Percentiles rank a stretch among this genome's conserved stretches.
Conservation (phyloP, 2,113 vertebrate genomes). For the Nerophis lumbriciformis region DNA sequence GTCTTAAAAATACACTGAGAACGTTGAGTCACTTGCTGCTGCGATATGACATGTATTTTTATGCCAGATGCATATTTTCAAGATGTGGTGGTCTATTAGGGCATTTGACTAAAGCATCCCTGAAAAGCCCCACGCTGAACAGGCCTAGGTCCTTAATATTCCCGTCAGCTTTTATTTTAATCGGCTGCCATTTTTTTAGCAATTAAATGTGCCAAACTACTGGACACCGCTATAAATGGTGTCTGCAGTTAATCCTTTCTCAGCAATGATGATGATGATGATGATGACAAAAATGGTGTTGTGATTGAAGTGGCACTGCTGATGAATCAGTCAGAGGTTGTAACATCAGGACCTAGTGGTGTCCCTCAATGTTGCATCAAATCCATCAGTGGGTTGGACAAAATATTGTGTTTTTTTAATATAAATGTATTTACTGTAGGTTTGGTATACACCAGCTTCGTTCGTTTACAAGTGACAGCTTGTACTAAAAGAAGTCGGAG, state of each 20-base stretch:
- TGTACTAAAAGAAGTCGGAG: too few relatives aligned
- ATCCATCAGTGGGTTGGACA: background rate
- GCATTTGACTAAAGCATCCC: slow-evolving; percentile 24
- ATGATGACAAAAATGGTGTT: background rate
- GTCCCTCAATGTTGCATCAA: too few relatives aligned
- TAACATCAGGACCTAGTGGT: too few relatives aligned
- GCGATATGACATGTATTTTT: background rate
- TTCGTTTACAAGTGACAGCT: too few relatives aligned
- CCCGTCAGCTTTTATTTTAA: slow-evolving; percentile 3
- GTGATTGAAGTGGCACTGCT: background rate
- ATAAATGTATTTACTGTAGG: too few relatives aligned
- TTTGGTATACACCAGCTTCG: too few relatives aligned
- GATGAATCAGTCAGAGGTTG: background rate
- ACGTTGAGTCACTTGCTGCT: background rate
- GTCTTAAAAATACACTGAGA: slow-evolving; percentile 21
- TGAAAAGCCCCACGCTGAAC: slow-evolving; percentile 24
- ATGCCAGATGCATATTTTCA: slow-evolving; percentile 14
- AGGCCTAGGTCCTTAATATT: slow-evolving; percentile 23
- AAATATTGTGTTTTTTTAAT: background rate
- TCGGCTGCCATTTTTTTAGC: slow-evolving; percentile 6
- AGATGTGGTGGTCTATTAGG: slow-evolving; percentile 1
- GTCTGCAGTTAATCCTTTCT: background rate
- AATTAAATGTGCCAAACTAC: background rate
- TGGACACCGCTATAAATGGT: background rate
- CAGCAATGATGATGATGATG: background rate